A percentile compares a stretch with the other conserved stretches of the same genome.
Evolutionary conservation across 2,888 invertebrate species (phyloP).

Genomic region (Congeria kusceri): DNA sequence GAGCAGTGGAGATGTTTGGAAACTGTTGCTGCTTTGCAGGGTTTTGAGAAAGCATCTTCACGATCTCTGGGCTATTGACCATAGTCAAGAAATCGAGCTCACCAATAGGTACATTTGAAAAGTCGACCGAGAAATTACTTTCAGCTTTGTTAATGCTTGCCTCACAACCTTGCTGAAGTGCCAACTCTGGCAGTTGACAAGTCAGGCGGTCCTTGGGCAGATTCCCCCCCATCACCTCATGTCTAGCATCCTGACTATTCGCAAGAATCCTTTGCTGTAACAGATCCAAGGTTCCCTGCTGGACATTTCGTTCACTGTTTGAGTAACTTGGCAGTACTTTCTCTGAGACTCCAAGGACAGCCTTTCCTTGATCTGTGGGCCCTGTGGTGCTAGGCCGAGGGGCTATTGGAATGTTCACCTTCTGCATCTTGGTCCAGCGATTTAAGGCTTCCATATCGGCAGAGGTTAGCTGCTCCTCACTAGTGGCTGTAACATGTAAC

Average conservation of each 20-base stretch:
- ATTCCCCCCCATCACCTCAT: neutral
- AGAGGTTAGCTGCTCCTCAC: constrained; percentile 67
- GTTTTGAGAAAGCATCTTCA: constrained; percentile 18
- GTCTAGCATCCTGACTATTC: constrained; percentile 4
- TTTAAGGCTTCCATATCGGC: constrained; percentile 82
- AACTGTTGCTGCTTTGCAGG: neutral
- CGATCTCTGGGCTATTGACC: constrained; percentile 48
- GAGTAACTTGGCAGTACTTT: constrained; percentile 11
- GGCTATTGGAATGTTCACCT: constrained; percentile 65
- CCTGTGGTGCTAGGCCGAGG: constrained; percentile 50
- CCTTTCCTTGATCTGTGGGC: constrained; percentile 4
- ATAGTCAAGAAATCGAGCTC: constrained; percentile 57
- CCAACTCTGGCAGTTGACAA: neutral
- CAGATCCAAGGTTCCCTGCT: constrained; percentile 45
- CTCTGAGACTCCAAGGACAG: constrained; percentile 3
- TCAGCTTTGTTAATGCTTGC: neutral
- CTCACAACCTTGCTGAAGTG: neutral
- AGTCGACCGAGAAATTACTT: constrained; percentile 54
- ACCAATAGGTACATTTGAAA: constrained; percentile 48
- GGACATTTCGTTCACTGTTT: constrained; percentile 36
- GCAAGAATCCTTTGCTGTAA: constrained; percentile 47
- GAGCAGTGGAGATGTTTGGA: neutral
- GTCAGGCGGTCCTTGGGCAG: neutral
- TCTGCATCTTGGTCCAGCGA: constrained; percentile 84
- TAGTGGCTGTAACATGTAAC: constrained; percentile 10